Evolutionary conservation across 2,113 vertebrate species (phyloP).

Genomic region (Ellobius talpinus): DNA sequence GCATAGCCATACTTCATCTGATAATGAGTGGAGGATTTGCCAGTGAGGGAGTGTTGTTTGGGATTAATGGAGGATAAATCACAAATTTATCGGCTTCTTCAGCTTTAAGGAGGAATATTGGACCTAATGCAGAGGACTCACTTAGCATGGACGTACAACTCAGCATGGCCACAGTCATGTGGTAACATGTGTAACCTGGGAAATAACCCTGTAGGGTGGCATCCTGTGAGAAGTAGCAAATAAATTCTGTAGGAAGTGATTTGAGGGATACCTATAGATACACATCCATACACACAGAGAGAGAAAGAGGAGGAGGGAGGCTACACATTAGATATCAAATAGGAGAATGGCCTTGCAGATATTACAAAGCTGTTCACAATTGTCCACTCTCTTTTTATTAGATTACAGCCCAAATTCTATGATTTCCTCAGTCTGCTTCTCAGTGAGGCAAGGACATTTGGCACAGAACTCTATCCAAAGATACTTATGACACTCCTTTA

Average conservation of each 20-base stretch:
- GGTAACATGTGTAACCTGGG: neutral
- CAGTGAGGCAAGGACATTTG: neutral
- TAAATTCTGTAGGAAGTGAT: neutral
- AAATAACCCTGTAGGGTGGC: neutral
- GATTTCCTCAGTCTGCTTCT: neutral
- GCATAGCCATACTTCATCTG: neutral
- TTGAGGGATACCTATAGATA: fast-evolving
- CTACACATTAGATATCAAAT: neutral
- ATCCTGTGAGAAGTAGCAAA: neutral
- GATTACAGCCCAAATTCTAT: neutral
- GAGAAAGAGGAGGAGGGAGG: neutral
- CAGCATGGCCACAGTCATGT: neutral
- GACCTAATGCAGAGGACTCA: neutral
- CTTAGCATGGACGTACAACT: neutral
- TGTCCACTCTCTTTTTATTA: neutral
- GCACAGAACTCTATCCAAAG: neutral
- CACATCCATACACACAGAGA: neutral
- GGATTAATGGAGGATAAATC: neutral
- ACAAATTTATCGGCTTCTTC: neutral
- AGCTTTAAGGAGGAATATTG: neutral
- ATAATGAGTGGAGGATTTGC: neutral
- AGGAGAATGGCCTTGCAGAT: neutral
- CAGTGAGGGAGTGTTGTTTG: no score
- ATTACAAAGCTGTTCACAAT: neutral
- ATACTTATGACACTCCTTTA: neutral